These are phyloP conservation scores for Papilio protenor DNA, from an alignment of 2,888 invertebrate species.

Conservation along the genomic window DNA sequence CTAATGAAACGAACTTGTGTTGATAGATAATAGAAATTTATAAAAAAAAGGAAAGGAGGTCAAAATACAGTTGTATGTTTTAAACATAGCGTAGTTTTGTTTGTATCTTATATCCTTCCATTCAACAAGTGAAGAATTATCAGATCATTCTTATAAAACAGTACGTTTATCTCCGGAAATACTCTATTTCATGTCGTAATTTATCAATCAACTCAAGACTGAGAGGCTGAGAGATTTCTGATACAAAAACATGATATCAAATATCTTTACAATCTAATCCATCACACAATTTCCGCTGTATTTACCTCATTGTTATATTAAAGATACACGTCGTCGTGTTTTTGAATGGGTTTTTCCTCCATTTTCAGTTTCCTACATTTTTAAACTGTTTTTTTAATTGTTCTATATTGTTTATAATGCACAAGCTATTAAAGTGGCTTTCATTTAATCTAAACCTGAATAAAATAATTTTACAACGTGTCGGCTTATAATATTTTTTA, in stretches of 20 bases:
- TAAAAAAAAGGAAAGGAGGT: too few relatives aligned
- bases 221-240: slow-evolving; percentile 15
- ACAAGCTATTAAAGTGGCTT: too few relatives aligned
- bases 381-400: too few relatives aligned
- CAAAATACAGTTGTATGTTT: not conserved
- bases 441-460: too few relatives aligned
- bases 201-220: slow-evolving; percentile 28
- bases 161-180: slow-evolving; percentile 21
- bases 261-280: slow-evolving; percentile 18
- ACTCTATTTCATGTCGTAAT: slow-evolving; percentile 29
- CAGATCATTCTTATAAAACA: not conserved
- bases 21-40: not conserved
- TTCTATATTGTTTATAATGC: too few relatives aligned
- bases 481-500: too few relatives aligned
- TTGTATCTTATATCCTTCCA: not conserved
- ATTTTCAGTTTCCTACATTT: too few relatives aligned
- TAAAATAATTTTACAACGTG: too few relatives aligned
- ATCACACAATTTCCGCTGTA: slow-evolving; percentile 2
- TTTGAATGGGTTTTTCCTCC: too few relatives aligned
- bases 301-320: too few relatives aligned
- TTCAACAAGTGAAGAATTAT: slow-evolving; percentile 1
- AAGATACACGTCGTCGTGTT: too few relatives aligned
- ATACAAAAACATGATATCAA: slow-evolving; percentile 2
- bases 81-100: not conserved
- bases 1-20: not conserved